Percentiles rank a stretch among this genome's conserved stretches.
Conservation (phyloP, 53 echinoderm and acorn worm genomes). For the Echinometra lucunter region DNA sequence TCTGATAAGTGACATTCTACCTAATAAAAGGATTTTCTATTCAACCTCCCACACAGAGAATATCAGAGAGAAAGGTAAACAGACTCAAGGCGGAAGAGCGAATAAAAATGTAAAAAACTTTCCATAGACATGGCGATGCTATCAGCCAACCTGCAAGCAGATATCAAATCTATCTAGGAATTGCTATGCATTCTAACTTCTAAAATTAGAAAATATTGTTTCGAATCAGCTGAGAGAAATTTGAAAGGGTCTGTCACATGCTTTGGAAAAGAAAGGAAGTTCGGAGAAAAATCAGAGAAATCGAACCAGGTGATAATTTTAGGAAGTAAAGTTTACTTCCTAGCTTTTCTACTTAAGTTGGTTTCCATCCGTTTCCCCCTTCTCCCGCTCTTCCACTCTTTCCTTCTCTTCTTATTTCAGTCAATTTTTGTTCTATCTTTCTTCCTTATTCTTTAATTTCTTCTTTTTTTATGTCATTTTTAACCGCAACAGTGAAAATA, state of each 20-base stretch:
- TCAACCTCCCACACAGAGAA: background rate
- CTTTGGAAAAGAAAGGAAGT: background rate
- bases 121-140: background rate
- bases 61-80: background rate
- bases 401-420: background rate
- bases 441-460: background rate
- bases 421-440: background rate
- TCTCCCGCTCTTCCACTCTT: no score
- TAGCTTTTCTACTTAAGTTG: no score
- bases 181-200: background rate
- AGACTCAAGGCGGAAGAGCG: background rate
- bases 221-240: background rate
- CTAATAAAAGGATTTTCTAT: background rate
- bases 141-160: background rate
- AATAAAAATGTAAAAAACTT: background rate
- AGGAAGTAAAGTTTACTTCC: background rate
- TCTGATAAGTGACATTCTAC: slow-evolving; percentile 21
- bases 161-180: background rate
- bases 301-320: background rate
- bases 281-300: background rate
- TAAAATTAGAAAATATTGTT: slow-evolving; percentile 37
- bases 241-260: background rate
- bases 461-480: background rate
- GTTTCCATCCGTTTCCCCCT: no score
- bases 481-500: background rate